Conservation (phyloP, 2,797 vertebrate species). For the Phrynocephalus vlangalii region DNA sequence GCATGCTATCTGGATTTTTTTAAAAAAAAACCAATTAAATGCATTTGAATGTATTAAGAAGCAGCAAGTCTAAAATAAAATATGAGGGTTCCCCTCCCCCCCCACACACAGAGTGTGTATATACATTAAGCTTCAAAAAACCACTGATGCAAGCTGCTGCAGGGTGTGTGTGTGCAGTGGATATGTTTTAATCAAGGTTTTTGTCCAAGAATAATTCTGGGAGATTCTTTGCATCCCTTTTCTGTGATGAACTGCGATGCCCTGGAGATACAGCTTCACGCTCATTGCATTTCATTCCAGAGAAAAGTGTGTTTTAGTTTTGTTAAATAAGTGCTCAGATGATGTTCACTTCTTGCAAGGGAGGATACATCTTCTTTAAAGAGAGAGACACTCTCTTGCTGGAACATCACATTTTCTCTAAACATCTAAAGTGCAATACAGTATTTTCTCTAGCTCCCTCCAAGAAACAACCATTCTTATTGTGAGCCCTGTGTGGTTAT, state of each 20-base stretch:
- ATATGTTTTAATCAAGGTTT: slow-evolving; percentile 2
- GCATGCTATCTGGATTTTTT: slow-evolving; percentile 10
- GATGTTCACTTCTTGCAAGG: neutral
- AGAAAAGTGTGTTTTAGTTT: neutral
- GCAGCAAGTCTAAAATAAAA: slow-evolving; percentile 27
- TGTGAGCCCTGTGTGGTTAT: neutral
- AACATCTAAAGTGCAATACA: neutral
- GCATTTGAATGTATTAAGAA: slow-evolving; percentile 19
- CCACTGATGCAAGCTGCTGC: neutral
- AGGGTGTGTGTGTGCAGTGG: no score
- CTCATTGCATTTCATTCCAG: neutral
- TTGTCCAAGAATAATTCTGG: slow-evolving; percentile 1
- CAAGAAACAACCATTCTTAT: no score
- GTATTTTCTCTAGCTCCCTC: neutral
- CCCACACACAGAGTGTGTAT: neutral
- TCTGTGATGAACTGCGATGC: neutral
- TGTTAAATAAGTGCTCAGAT: slow-evolving; percentile 5
- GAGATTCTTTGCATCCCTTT: neutral
- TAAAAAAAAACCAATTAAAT: slow-evolving; percentile 11
- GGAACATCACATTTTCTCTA: neutral
- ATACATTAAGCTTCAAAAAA: slow-evolving; percentile 16
- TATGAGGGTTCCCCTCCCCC: neutral
- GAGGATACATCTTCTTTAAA: neutral
- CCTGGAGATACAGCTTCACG: neutral
- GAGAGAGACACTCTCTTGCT: neutral